phyloP scores from a whole-genome alignment of 2,113 vertebrate genomes.

The Syrmaticus mikado region DNA sequence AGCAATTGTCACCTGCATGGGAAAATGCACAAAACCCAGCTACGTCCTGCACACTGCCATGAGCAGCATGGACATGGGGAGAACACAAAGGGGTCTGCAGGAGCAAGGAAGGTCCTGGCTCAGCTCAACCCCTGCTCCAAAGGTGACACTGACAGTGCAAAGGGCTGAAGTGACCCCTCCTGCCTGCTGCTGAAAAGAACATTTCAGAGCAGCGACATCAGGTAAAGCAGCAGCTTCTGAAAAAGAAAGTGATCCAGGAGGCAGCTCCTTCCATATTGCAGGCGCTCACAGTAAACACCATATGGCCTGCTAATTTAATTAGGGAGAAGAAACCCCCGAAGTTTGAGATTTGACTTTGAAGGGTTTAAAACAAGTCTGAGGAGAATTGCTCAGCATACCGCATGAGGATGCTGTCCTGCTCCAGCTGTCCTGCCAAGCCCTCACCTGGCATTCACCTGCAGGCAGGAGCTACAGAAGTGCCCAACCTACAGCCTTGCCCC shows the following conservation, averaged over 20 bases:
- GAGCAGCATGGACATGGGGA: not conserved
- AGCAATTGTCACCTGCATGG: not conserved
- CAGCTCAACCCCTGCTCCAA: not conserved
- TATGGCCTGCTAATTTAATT: conserved; percentile 79
- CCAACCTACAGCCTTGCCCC: not conserved
- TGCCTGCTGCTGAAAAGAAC: conserved; percentile 56
- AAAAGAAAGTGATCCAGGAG: conserved; percentile 74
- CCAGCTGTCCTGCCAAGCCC: not conserved
- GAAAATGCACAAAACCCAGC: not conserved
- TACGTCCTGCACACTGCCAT: not conserved
- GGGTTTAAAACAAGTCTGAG: conserved; percentile 62
- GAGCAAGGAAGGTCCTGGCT: not conserved
- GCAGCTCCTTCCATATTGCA: conserved; percentile 66
- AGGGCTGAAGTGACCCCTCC: conserved; percentile 47
- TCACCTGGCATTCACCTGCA: not conserved
- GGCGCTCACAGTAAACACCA: conserved; percentile 76
- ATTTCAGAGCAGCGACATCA: conserved; percentile 72
- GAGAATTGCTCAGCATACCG: conserved; percentile 42
- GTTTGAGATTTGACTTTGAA: conserved; percentile 74
- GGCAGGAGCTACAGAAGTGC: too few relatives aligned
- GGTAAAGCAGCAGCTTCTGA: conserved; percentile 70
- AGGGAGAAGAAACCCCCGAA: conserved; percentile 73
- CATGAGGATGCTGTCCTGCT: not conserved
- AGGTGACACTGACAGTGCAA: conserved; percentile 12
- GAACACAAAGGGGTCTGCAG: not conserved